These are phyloP conservation scores for Phocides pigmalion DNA, from an alignment of 1,140 invertebrate species.

Conservation along the genomic window DNA sequence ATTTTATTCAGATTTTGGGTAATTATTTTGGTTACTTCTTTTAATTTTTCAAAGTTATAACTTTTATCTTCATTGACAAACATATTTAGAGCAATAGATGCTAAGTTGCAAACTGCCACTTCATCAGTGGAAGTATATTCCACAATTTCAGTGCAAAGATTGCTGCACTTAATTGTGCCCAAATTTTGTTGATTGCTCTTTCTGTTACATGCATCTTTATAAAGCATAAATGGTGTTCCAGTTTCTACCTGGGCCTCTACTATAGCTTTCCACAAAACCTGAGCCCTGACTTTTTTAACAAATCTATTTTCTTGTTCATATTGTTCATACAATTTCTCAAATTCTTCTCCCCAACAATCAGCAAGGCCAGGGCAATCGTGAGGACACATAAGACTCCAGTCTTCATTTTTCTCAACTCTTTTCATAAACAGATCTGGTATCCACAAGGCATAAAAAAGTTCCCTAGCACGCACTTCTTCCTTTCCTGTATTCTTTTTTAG, in stretches of 20 bases:
- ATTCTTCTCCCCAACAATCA: conserved; percentile 97
- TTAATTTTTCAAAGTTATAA: conserved; percentile 96
- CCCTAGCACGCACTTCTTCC: conserved; percentile 96
- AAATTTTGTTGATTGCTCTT: conserved; percentile 99
- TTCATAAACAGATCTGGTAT: conserved; percentile 99
- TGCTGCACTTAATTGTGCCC: conserved; percentile 99
- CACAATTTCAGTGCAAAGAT: conserved; percentile 99
- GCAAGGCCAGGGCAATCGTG: conserved; percentile 95
- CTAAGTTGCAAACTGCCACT: conserved; percentile 99
- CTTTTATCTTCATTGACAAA: conserved; percentile 92
- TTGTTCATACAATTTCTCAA: conserved; percentile 94
- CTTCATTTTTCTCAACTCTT: conserved; percentile 93
- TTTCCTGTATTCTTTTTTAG: conserved; percentile 97
- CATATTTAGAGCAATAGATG: conserved; percentile 98
- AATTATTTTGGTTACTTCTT: conserved; percentile 94
- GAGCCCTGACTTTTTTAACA: conserved; percentile 92
- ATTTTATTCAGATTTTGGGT: conserved; percentile 98
- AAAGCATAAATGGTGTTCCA: conserved; percentile 98
- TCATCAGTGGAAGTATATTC: conserved; percentile 97
- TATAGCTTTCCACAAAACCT: conserved; percentile 96
- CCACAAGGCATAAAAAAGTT: conserved; percentile 99
- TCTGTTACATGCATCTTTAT: conserved; percentile 98
- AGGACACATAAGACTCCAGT: conserved; percentile 99
- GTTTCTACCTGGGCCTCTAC: conserved; percentile 99
- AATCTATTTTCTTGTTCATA: conserved; percentile 94